Evolutionary conservation across 2,888 invertebrate genomes (phyloP), one percentile per base, ranked within the genome.

Genomic region (Caenorhabditis afra): DNA sequence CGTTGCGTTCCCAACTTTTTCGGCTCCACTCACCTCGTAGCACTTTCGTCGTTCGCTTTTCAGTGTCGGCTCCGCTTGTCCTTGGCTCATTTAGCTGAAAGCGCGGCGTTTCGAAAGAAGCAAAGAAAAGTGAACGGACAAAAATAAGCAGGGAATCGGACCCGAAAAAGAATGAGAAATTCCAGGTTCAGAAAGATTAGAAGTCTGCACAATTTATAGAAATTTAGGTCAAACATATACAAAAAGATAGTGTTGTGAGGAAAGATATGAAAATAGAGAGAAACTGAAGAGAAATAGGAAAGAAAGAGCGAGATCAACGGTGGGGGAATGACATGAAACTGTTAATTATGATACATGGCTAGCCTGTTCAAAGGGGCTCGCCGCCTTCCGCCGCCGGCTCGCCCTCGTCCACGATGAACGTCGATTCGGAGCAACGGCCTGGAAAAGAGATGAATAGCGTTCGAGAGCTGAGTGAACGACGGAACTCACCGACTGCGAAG

Each of bases 331-430:
- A 58, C 23, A 16, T 20, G 50, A 39, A 45, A 37, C 11, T 45
- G 39, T 16, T 23, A 22, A 16, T 44, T 52, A 16, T 55, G 50
- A 47, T 53, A 68, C 39, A 67, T 53, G 49, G n/a, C n/a, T 45
- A 67, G 49, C 37, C 20, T 20, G 4, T 10, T 79, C 55, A 85
- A n/a, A 85, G 74, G 0, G 85, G 85, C 55, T 85, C 84, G n/a
- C 85, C 85, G 23, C 62, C 70, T 55, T 81, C 85, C 3, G 85
- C 85, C 20, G 73, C 68, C 29, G 64, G 66, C 52, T 85, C 85
- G 14, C 84, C 84, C 71, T 85, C 85, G 45, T 85, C 85, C 10
- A 85, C 65, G 22, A 85, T 78, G 57, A 85, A 85, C 10, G 85
- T 84, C 4, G 73, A 61, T 29, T 85, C 85, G 23, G 71, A 64